Conservation (phyloP, 2,797 vertebrate genomes). For the Caiman crocodilus region DNA sequence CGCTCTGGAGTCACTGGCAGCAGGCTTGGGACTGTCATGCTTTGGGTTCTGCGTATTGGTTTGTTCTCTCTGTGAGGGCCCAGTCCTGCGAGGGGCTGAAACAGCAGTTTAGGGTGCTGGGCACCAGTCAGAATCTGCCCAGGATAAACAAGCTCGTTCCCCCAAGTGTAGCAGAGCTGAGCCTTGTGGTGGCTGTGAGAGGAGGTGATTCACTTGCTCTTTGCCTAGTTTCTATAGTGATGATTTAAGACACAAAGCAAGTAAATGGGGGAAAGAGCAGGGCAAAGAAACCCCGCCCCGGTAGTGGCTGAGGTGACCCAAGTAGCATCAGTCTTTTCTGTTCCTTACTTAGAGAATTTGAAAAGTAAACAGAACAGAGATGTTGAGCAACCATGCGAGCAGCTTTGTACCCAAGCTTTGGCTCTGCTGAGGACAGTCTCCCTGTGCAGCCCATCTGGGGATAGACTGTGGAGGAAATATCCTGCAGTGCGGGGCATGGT, state of each 20-base stretch:
- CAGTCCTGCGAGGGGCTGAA: background rate
- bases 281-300: rapidly evolving
- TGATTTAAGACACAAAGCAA: background rate
- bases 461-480: rapidly evolving
- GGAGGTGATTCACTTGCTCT: background rate
- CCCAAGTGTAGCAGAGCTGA: background rate
- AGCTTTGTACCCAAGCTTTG: rapidly evolving
- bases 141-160: background rate
- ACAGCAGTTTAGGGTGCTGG: background rate
- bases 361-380: rapidly evolving
- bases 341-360: background rate
- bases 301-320: background rate
- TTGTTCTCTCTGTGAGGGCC: background rate
- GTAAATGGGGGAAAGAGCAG: background rate
- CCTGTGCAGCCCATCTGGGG: background rate
- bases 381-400: background rate
- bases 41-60: rapidly evolving
- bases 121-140: rapidly evolving
- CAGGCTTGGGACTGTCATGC: rapidly evolving
- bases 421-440: background rate
- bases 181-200: background rate
- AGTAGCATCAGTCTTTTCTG: background rate
- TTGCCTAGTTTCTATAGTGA: background rate
- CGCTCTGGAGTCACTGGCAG: background rate
- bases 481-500: rapidly evolving